phyloP scores from a whole-genome alignment of 2,113 vertebrate genomes.

The Tyto alba region DNA sequence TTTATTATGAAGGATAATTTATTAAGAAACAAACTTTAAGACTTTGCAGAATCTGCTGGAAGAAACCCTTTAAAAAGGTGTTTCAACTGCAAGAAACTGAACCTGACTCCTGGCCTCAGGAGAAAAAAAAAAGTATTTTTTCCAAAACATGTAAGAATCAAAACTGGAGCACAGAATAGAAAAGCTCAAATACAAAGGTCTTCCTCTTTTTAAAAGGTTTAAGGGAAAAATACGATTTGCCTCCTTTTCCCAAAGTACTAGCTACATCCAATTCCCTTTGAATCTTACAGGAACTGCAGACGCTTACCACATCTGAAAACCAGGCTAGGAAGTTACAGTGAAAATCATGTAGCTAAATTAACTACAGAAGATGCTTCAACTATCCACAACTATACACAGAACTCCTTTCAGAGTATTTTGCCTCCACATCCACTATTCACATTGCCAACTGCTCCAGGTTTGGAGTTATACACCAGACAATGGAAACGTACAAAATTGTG shows the following conservation, averaged over 20 bases:
- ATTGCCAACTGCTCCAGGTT: neutral
- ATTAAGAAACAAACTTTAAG: neutral
- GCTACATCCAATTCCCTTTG: neutral
- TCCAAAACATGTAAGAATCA: neutral
- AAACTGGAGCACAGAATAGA: neutral
- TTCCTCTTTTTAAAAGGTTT: neutral
- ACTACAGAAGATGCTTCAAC: neutral
- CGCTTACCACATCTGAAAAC: neutral
- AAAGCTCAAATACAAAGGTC: neutral
- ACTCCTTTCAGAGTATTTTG: neutral
- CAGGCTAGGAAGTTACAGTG: neutral
- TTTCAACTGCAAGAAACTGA: neutral
- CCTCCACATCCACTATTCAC: neutral
- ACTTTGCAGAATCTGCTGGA: neutral
- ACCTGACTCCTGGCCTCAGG: neutral
- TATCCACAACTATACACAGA: neutral
- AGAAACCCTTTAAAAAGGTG: neutral
- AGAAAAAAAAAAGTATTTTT: neutral
- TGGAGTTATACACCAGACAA: neutral
- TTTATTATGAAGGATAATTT: neutral
- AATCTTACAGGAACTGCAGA: neutral
- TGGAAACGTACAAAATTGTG: neutral
- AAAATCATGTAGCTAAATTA: neutral
- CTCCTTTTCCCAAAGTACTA: neutral
- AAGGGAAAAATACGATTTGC: neutral